Base-by-base conservation (phyloP, 2,888 invertebrate genomes). In the Caenorhabditis wallacei region DNA sequence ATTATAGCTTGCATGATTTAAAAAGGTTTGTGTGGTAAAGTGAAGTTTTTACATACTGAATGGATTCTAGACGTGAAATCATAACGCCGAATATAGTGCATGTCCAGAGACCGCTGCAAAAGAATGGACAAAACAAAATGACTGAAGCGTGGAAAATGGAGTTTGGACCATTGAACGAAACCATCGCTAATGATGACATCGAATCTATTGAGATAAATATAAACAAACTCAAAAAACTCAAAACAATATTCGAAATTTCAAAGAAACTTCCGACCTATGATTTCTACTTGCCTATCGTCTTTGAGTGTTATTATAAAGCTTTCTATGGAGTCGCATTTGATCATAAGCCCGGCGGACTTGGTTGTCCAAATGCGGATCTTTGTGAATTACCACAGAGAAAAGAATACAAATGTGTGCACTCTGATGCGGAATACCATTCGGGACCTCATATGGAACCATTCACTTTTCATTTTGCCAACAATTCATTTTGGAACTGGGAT, bases 281-380 rank as follows among this genome's bases (percentile, higher is more conserved):
- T 37, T 74, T 74, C 40, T 80, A 80, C 20, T 18, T 61, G 3
- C 61, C 68, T 0, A 69, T 80, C 13, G 69, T 80, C 4, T 80
- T 69, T 69, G 74, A 80, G 61, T 80, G 80, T 30, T 80, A 80
- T 24, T 69, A 61, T 54, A 74, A 80, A 35, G 22, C 54, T 0
- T 74, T 74, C 24, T 80, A 74, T 68, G 16, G 35, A 8, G 40
- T 40, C 4, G 51, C 68, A 11, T 68, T 68, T 35, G 72, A 26
- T 11, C 35, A 18, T 13, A 48, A 71, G 11, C 53, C 7, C 1
- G 40, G 53, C 5, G 51, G 13, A 13, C n/a, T 11, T 2, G 13
- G 54, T 13, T 80, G 80, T 63, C 80, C 74, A 10, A 80, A 80
- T 48, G 80, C 80, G 11, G 72, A 80, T 63, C 7, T 48, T 22